Percentiles rank a stretch among this genome's conserved stretches.
Conservation (phyloP, 2,888 invertebrate species). For the Xanthostigma xanthostigma region DNA sequence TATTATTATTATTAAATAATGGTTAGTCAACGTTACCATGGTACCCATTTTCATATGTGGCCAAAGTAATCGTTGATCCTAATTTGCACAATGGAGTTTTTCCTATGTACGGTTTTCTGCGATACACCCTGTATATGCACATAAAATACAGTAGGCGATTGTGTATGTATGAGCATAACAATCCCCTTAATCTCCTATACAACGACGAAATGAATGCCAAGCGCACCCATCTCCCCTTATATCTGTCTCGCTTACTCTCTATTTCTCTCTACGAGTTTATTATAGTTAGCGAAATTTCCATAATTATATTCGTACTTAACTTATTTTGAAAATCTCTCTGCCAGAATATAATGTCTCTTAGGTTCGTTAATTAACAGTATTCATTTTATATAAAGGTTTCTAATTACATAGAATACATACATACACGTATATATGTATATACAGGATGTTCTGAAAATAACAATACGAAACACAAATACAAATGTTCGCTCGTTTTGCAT, state of each 20-base stretch:
- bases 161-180: too few species aligned
- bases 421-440: slow-evolving; percentile 12
- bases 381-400: slow-evolving; percentile 44
- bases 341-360: slow-evolving; percentile 35
- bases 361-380: slow-evolving; percentile 42
- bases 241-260: not conserved
- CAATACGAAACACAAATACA: not conserved
- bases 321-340: slow-evolving; percentile 27
- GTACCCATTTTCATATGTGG: too few species aligned
- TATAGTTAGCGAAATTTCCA: slow-evolving; percentile 17
- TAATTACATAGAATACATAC: slow-evolving; percentile 35
- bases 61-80: too few species aligned
- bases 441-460: not conserved
- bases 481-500: slow-evolving; percentile 3
- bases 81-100: too few species aligned
- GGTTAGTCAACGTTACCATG: too few species aligned
- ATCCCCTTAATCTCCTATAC: too few species aligned
- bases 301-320: slow-evolving; percentile 28
- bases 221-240: not conserved
- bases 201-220: too few species aligned
- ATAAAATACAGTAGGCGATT: too few species aligned
- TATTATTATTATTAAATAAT: too few species aligned
- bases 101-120: too few species aligned
- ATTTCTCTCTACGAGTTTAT: slow-evolving; percentile 5
- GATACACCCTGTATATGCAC: too few species aligned